Base-by-base conservation (phyloP, 2,888 invertebrate species). In the Harpalus rufipes region DNA sequence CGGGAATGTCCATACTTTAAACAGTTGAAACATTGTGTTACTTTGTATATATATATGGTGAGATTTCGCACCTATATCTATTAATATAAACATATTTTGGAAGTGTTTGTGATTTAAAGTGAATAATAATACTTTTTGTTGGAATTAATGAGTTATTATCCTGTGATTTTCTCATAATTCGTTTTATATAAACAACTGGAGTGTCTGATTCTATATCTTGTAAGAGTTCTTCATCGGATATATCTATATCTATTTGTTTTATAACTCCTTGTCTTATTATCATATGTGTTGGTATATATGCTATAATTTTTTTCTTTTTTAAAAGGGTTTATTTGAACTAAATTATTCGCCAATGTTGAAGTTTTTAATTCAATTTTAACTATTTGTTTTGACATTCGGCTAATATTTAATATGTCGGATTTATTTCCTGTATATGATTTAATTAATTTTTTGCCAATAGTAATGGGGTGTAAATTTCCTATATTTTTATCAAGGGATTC, bases 271-370 rank as follows among this genome's bases (percentile, higher is more conserved):
- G 63, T 21, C 63, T 16, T 5, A 63, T 63, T 16, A 63, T 21
- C 63, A 63, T 63, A 63, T 63, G 25, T 10, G 63, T 63, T 21
- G 63, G 63, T 6, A 63, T 63, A 21, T 63, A 63, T 21, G 12
- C 6, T 7, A 21, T 18, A 6, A 63, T 21, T 21, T 63, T n/a
- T 7, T 14, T 58, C 58, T n/a, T 63, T 63, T 63, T 63, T 16
- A 7, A 21, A 63, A 6, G 63, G 63, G 12, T 63, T 63, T 21
- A 18, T 21, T 63, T 63, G 16, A 8, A 63, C 1, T 18, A 63
- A 18, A 12, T 63, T 21, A 18, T 63, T 63, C 3, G 63, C 21
- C 6, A 63, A 63, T 21, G 21, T 4, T 21, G 63, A 6, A 21
- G 7, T 63, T 63, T 63, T 18, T 10, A 63, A 18, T 63, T 63